phyloP scores from a whole-genome alignment of 2,113 vertebrate species.

The Forbesichthys papilliferus region DNA sequence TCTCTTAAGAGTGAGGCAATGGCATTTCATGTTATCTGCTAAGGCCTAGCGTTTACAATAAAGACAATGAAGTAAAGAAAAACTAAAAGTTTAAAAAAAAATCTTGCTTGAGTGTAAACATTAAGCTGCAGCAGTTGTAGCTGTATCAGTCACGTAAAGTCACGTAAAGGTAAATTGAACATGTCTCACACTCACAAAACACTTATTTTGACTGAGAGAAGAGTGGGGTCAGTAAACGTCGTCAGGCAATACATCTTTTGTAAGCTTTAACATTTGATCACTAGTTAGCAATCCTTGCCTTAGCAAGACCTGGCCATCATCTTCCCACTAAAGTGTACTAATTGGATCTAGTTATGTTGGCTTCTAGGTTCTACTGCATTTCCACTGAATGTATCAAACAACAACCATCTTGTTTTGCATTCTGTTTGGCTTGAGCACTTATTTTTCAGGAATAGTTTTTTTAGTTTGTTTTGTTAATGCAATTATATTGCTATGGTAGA shows the following conservation, averaged over 20 bases:
- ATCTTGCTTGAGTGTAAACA: no score
- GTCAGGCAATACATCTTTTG: background rate
- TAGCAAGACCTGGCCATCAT: background rate
- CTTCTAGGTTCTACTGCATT: background rate
- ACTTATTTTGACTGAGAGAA: no score
- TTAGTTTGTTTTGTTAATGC: slow-evolving; percentile 18
- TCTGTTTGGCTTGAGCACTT: slow-evolving; percentile 14
- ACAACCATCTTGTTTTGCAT: background rate
- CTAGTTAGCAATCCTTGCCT: background rate
- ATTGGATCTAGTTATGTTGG: background rate
- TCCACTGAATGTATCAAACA: background rate
- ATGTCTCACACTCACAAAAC: no score
- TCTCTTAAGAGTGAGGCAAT: no score
- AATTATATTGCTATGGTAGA: slow-evolving; percentile 14
- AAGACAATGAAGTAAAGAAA: no score
- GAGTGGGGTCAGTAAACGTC: background rate
- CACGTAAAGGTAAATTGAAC: no score
- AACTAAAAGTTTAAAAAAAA: no score
- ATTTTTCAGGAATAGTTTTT: slow-evolving; percentile 26
- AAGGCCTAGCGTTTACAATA: no score
- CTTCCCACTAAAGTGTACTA: background rate
- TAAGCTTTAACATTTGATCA: background rate
- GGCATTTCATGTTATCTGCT: no score
- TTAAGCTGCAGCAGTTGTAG: no score
- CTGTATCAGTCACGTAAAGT: no score